Conservation (phyloP, 2,797 vertebrate genomes). For the Darevskia mixta region DNA sequence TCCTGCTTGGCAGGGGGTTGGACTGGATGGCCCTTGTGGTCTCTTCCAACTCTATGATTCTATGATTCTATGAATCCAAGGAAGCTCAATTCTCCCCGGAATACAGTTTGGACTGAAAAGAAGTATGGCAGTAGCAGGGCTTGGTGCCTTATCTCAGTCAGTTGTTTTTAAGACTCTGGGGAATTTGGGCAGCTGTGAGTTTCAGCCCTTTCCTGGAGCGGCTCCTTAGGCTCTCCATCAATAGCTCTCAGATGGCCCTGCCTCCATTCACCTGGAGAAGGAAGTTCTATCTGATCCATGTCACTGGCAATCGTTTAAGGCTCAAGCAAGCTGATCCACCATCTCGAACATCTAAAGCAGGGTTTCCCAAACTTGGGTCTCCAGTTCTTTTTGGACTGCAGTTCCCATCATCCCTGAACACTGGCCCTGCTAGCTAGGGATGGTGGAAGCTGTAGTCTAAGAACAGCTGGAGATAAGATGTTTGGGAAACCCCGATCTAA, state of each 20-base stretch:
- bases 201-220: not conserved
- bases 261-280: not conserved
- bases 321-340: not conserved
- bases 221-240: not conserved
- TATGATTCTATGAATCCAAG: too few relatives aligned
- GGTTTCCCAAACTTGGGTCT: too few relatives aligned
- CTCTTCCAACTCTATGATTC: too few relatives aligned
- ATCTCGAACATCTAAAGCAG: not conserved
- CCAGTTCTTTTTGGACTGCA: too few relatives aligned
- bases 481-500: not conserved
- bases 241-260: constrained; percentile 7
- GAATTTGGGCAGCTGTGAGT: not conserved
- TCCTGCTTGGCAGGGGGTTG: too few relatives aligned
- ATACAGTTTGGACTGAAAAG: not conserved
- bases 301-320: not conserved
- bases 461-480: too few relatives aligned
- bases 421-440: too few relatives aligned
- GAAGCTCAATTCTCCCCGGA: not conserved
- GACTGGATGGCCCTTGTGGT: too few relatives aligned
- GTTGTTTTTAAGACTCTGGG: not conserved
- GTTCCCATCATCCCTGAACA: too few relatives aligned
- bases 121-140: not conserved
- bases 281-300: not conserved
- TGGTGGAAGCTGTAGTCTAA: too few relatives aligned
- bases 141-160: not conserved